A percentile compares a stretch with the other conserved stretches of the same genome.
phyloP scores from a whole-genome alignment of 2,888 invertebrate species.

The Drosophila merina region DNA sequence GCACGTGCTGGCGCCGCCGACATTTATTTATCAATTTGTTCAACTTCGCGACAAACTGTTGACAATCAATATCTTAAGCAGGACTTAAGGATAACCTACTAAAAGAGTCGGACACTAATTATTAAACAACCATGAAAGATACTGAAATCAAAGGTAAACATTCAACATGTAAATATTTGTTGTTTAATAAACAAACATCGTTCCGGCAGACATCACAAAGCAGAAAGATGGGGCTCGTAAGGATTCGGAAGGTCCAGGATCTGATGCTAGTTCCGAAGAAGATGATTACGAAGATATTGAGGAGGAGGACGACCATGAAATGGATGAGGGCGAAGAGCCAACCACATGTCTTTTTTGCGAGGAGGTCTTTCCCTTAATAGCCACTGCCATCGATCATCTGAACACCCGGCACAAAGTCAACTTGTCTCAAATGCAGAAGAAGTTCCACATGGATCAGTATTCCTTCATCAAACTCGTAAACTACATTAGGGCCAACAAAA shows the following conservation, averaged over 20 bases:
- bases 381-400: constrained; percentile 88
- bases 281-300: constrained; percentile 65
- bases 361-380: constrained; percentile 86
- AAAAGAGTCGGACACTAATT: background rate
- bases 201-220: constrained; percentile 4
- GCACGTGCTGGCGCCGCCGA: constrained; percentile 35
- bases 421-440: constrained; percentile 87
- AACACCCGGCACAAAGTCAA: constrained; percentile 87
- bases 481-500: constrained; percentile 88
- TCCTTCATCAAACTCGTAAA: constrained; percentile 92
- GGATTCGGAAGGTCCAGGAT: constrained; percentile 5
- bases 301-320: constrained; percentile 82
- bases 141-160: constrained; percentile 14
- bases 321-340: constrained; percentile 83
- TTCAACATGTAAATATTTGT: background rate
- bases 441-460: constrained; percentile 92
- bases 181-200: background rate
- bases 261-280: constrained; percentile 48
- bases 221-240: constrained; percentile 3
- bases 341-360: constrained; percentile 90
- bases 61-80: background rate
- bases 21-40: background rate
- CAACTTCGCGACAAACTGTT: no score
- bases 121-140: constrained; percentile 26
- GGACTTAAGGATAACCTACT: background rate